Base-by-base conservation (phyloP, 2,797 vertebrate species). In the Betta splendens region DNA sequence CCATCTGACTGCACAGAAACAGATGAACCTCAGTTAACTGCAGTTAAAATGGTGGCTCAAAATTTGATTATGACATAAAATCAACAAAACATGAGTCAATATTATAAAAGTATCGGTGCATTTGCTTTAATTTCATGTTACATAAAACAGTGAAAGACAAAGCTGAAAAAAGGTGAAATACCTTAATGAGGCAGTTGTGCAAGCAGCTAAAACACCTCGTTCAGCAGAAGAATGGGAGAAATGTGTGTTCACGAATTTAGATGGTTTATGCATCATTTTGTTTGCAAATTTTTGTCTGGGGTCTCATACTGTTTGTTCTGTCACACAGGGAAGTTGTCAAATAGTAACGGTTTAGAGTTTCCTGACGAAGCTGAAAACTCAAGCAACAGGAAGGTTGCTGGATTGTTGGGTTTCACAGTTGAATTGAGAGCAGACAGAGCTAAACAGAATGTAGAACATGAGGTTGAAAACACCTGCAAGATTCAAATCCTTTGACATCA, bases 91-190 rank as follows among this genome's bases (percentile, higher is more conserved):
- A n/a, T n/a, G n/a, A n/a, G n/a, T n/a, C n/a, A n/a, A n/a, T n/a
- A n/a, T n/a, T n/a, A n/a, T n/a, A n/a, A n/a, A n/a, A n/a, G n/a
- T n/a, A n/a, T n/a, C n/a, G n/a, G n/a, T n/a, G n/a, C n/a, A n/a
- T n/a, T n/a, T n/a, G n/a, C n/a, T n/a, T n/a, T n/a, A n/a, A n/a
- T n/a, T n/a, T n/a, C n/a, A n/a, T n/a, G n/a, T n/a, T n/a, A n/a
- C n/a, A n/a, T n/a, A n/a, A n/a, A n/a, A n/a, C n/a, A n/a, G n/a
- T n/a, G n/a, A n/a, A n/a, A n/a, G 18, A 25, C 7, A 28, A 28
- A 28, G 43, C 1, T 16, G 7, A 45, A 17, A 44, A n/a, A 11
- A 17, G 10, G 25, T 23, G 21, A 12, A 17, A 37, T 73, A 73
- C 53, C 64, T 63, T 33, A 5, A 33, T 10, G 43, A 15, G 16